Base-by-base conservation (phyloP, 2,113 vertebrate genomes). In the Ammodramus savannarum region DNA sequence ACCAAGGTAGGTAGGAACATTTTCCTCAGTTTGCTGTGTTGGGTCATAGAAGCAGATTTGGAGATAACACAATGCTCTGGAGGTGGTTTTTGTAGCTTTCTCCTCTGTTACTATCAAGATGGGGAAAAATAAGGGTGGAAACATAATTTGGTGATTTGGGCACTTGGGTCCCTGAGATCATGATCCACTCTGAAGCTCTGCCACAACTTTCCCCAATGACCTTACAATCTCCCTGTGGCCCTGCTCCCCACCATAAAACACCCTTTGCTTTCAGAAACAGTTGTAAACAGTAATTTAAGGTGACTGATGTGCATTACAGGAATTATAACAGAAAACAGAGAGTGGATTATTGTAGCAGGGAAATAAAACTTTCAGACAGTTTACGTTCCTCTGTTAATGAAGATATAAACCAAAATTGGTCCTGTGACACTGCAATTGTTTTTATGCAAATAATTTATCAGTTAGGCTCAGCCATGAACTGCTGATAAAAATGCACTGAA, bases 1-100 rank as follows among this genome's bases (percentile, higher is more conserved):
- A 99, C 99, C 67, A 99, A 99, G 99, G 99, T 99, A 96, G 66
- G 79, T 71, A 49, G 22, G 25, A 85, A 31, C 3, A 16, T 49
- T 49, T 43, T 44, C 57, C 27, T 87, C 46, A 13, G 5, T 26
- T 38, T 76, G 36, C 31, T 92, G 81, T 72, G 34, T 15, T 7
- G 16, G 22, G 17, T 22, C 3, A 6, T 43, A 73, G 48, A 61
- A 76, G 3, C 7, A 72, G 31, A 7, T 18, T 87, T 63, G 25
- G 22, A 69, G 57, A 51, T 0, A 1, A 5, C 3, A 13, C 0
- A 1, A 9, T 62, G 8, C 4, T 58, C 26, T 61, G 74, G 59
- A 74, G 51, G 27, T 32, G 38, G 4, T 26, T 89, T 26, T 69
- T 76, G 10, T 20, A 54, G 3, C 11, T 73, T 66, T 85, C 38